phyloP scores from a whole-genome alignment of 2,888 invertebrate genomes.

The Andrena bucephala region DNA sequence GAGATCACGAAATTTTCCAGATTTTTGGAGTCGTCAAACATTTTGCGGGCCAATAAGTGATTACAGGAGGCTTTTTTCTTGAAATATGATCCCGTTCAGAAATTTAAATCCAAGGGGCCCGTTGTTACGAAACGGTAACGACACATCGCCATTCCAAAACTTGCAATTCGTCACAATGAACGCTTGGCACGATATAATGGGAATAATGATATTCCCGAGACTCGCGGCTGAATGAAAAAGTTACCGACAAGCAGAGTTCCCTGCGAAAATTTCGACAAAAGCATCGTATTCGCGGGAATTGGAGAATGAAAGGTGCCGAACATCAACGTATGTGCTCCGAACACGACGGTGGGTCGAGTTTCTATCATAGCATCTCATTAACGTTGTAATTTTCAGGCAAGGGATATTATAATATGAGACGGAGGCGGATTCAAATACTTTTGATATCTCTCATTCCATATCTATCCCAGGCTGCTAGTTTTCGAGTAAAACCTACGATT shows the following conservation, averaged over 20 bases:
- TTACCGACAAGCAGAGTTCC: conserved; percentile 65
- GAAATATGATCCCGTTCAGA: conserved; percentile 33
- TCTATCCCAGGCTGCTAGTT: no score
- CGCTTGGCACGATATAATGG: conserved; percentile 55
- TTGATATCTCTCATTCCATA: conserved; percentile 75
- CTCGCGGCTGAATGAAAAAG: conserved; percentile 68
- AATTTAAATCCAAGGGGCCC: conserved; percentile 21
- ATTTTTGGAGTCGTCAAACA: not conserved
- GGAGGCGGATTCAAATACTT: conserved; percentile 83
- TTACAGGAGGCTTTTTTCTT: not conserved
- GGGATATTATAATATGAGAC: conserved; percentile 79
- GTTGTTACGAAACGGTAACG: conserved; percentile 42
- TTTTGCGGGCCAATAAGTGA: no score
- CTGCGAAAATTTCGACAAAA: conserved; percentile 63
- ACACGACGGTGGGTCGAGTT: conserved; percentile 64
- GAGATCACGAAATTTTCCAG: conserved; percentile 24
- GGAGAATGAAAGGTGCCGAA: conserved; percentile 66
- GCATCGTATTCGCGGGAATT: conserved; percentile 59
- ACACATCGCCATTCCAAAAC: conserved; percentile 43
- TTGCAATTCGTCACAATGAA: conserved; percentile 51
- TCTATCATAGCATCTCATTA: conserved; percentile 82
- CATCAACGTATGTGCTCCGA: conserved; percentile 58
- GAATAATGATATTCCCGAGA: conserved; percentile 68
- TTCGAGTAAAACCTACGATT: no score
- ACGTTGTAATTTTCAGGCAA: conserved; percentile 84